Evolutionary conservation across 2,888 invertebrate genomes (phyloP).

Genomic region (Drosophila meridionalis): DNA sequence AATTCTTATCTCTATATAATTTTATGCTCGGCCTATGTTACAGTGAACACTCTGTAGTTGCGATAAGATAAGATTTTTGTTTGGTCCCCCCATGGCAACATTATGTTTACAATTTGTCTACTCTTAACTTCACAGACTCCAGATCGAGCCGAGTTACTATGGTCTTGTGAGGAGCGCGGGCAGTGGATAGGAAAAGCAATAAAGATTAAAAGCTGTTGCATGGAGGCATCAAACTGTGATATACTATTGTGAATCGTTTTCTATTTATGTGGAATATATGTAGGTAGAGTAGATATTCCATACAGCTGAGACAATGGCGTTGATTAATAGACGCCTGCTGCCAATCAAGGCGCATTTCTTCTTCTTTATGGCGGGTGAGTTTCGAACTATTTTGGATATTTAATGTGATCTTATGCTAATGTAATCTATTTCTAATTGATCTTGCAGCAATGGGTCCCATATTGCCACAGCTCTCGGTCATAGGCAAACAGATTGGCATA

Average conservation of each 20-base stretch:
- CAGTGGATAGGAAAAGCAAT: slow-evolving; percentile 17
- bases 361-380: slow-evolving; percentile 94
- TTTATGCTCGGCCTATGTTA: slow-evolving; percentile 32
- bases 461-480: slow-evolving; percentile 91
- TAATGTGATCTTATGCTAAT: background rate
- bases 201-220: slow-evolving; percentile 44
- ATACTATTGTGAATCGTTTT: slow-evolving; percentile 27
- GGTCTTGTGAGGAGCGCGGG: slow-evolving; percentile 34
- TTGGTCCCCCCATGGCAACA: slow-evolving; percentile 25
- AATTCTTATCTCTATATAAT: slow-evolving; percentile 12
- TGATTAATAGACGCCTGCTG: slow-evolving; percentile 89
- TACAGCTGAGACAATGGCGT: slow-evolving; percentile 85
- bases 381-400: too few species aligned
- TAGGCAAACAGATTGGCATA: slow-evolving; percentile 91
- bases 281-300: background rate
- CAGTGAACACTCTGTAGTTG: background rate
- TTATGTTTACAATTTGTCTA: slow-evolving; percentile 15
- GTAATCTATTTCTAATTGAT: slow-evolving; percentile 14
- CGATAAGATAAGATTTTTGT: slow-evolving; percentile 42
- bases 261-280: background rate
- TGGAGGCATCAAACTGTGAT: slow-evolving; percentile 66
- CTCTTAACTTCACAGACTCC: slow-evolving; percentile 26
- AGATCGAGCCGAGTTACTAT: slow-evolving; percentile 32
- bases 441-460: slow-evolving; percentile 92
- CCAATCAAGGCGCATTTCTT: slow-evolving; percentile 95